Conservation (phyloP, 2,888 invertebrate species). For the Synergus itoensis region DNA sequence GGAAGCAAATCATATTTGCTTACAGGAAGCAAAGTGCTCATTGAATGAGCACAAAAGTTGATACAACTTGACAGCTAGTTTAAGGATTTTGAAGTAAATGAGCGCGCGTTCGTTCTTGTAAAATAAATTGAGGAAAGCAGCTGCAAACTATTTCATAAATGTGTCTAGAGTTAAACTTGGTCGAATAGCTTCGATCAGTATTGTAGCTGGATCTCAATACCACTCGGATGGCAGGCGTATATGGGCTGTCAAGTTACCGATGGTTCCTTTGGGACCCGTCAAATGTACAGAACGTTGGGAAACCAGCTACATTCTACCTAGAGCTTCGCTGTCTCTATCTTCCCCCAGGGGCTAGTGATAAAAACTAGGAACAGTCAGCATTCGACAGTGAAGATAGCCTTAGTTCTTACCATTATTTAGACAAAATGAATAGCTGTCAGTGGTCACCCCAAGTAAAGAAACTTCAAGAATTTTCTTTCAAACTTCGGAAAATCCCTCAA, state of each 20-base stretch:
- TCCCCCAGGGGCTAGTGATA: slow-evolving; percentile 70
- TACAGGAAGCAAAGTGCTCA: no score
- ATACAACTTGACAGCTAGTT: no score
- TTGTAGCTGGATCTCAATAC: slow-evolving; percentile 46
- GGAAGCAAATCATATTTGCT: no score
- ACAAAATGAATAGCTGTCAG: slow-evolving; percentile 46
- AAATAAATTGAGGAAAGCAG: neutral
- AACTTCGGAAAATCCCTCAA: neutral
- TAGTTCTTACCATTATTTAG: slow-evolving; percentile 54
- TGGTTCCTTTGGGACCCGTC: slow-evolving; percentile 73
- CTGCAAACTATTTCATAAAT: neutral
- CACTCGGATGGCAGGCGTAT: slow-evolving; percentile 47
- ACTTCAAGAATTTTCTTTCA: neutral
- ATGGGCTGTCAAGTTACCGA: slow-evolving; percentile 72
- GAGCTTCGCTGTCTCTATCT: slow-evolving; percentile 61
- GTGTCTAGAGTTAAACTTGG: slow-evolving; percentile 5
- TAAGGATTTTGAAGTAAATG: no score
- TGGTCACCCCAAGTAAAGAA: neutral
- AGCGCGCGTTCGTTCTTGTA: no score
- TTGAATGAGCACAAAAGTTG: no score
- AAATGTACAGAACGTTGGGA: slow-evolving; percentile 69
- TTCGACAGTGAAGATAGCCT: slow-evolving; percentile 67
- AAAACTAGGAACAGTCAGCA: slow-evolving; percentile 74
- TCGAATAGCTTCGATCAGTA: slow-evolving; percentile 36
- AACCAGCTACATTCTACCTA: slow-evolving; percentile 62